Percentiles rank a stretch among this genome's conserved stretches.
Evolutionary conservation across 2,888 invertebrate species (phyloP).

Genomic region (Patella depressa): DNA sequence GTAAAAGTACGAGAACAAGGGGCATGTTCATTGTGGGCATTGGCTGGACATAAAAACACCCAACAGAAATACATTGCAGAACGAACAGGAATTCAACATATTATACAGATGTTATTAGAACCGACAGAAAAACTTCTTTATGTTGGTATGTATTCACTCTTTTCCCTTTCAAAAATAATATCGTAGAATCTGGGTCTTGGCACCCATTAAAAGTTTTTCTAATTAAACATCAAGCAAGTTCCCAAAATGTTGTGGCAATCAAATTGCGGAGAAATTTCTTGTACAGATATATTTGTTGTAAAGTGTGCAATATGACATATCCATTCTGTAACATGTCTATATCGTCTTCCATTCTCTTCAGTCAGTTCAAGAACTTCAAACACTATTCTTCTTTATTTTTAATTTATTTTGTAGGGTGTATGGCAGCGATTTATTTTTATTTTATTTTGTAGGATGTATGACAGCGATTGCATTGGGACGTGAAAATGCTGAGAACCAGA

Average conservation of each 20-base stretch:
- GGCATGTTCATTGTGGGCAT: conserved; percentile 69
- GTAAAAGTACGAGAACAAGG: conserved; percentile 70
- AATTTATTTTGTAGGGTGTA: neutral
- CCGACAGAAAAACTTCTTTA: conserved; percentile 70
- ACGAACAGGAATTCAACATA: conserved; percentile 65
- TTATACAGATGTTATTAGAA: conserved; percentile 70
- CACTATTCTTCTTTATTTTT: neutral
- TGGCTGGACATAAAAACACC: conserved; percentile 68
- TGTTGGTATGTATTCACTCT: conserved; percentile 63
- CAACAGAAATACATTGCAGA: conserved; percentile 70
- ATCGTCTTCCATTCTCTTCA: neutral
- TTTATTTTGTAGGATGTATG: conserved; percentile 63
- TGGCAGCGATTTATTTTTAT: neutral
- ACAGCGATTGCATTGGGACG: conserved; percentile 68
- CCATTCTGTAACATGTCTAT: neutral
- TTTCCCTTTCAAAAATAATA: neutral
- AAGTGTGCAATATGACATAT: too few relatives aligned
- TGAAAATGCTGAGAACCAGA: conserved; percentile 69
- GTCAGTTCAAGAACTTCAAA: too few relatives aligned
- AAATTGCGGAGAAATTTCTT: too few relatives aligned
- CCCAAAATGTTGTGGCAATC: too few relatives aligned
- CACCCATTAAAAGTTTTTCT: too few relatives aligned
- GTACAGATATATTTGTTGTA: too few relatives aligned
- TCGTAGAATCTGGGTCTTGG: neutral
- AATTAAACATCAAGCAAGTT: too few relatives aligned